phyloP scores from a whole-genome alignment of 2,113 vertebrate genomes.

The Urocitellus parryii region DNA sequence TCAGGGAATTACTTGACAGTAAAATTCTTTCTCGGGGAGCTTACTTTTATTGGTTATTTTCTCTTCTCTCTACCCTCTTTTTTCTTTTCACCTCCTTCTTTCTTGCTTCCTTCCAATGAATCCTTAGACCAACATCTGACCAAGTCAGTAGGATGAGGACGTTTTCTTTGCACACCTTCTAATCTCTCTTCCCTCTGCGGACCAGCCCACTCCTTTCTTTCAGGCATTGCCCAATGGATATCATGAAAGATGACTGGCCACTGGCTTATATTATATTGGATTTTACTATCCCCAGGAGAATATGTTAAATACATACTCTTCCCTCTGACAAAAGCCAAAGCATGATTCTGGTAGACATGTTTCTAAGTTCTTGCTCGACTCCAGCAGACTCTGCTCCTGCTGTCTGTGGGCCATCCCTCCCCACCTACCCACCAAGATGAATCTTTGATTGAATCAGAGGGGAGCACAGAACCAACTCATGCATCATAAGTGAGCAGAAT shows the following conservation, averaged over 20 bases:
- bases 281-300: constrained; percentile 54
- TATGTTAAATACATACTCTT: neutral
- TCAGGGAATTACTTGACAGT: constrained; percentile 23
- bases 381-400: neutral
- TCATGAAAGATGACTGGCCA: neutral
- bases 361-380: neutral
- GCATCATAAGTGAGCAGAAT: neutral
- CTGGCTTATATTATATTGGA: neutral
- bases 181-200: neutral
- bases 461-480: neutral
- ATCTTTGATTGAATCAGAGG: neutral
- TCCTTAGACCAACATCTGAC: neutral
- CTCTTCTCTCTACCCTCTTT: constrained; percentile 7
- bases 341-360: neutral
- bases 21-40: constrained; percentile 39
- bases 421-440: neutral
- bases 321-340: constrained; percentile 31
- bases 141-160: neutral
- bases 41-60: constrained; percentile 26
- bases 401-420: neutral
- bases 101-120: neutral
- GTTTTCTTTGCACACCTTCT: neutral
- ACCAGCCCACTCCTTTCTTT: neutral
- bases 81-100: neutral
- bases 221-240: neutral